phyloP scores from a whole-genome alignment of 1,140 invertebrate species.

The Penaeus chinensis region DNA sequence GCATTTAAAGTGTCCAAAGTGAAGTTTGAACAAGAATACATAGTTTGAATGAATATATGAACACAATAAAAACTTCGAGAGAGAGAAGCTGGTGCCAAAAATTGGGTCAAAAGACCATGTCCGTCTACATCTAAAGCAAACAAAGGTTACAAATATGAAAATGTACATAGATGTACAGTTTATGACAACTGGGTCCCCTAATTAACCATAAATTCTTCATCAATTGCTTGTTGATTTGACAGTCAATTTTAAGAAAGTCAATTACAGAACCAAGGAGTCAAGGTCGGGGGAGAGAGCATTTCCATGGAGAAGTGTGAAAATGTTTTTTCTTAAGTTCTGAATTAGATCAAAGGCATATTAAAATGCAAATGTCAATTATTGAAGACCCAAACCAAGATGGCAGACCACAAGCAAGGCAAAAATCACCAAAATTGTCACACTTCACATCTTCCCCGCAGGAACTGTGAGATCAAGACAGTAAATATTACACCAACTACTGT shows the following conservation, averaged over 20 bases:
- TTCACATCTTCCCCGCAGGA: constrained; percentile 50
- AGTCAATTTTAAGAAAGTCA: constrained; percentile 32
- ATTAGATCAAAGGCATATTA: constrained; percentile 30
- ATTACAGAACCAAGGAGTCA: constrained; percentile 53
- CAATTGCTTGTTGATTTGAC: constrained; percentile 27
- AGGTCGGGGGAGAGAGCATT: constrained; percentile 51
- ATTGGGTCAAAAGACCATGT: constrained; percentile 50
- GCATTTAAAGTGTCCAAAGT: constrained; percentile 49
- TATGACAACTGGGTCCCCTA: constrained; percentile 47
- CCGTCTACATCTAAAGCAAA: constrained; percentile 55
- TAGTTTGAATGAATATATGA: constrained; percentile 52
- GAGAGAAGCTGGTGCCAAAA: constrained; percentile 50
- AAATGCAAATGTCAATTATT: constrained; percentile 30
- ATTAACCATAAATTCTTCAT: constrained; percentile 30
- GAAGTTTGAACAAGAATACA: constrained; percentile 53
- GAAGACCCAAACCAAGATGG: constrained; percentile 50
- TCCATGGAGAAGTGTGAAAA: constrained; percentile 57
- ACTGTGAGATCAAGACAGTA: constrained; percentile 61
- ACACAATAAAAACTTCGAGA: constrained; percentile 47
- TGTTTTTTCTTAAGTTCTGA: constrained; percentile 33
- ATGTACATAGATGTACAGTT: constrained; percentile 61
- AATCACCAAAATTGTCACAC: constrained; percentile 42
- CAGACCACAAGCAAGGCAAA: constrained; percentile 48
- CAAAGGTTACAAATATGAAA: constrained; percentile 57
- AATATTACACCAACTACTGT: constrained; percentile 61